Evolutionary conservation across 1,140 invertebrate genomes (phyloP), one percentile per base, ranked within the genome.

Genomic region (Drosophila orena): DNA sequence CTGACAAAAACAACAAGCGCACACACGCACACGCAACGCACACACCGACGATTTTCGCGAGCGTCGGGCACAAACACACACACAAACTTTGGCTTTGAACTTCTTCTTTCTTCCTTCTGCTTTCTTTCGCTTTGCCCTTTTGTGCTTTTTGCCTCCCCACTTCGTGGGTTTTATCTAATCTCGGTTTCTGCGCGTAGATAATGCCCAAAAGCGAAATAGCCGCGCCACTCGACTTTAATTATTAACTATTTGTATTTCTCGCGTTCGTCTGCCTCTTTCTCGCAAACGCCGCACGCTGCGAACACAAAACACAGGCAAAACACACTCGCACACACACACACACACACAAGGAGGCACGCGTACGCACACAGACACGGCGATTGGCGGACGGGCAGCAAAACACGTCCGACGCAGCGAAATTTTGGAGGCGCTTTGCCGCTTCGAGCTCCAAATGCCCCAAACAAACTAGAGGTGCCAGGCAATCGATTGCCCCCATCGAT

Each of bases 151-250:
- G n/a, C 71, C 59, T 44, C 59, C 49, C 42, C 57, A 24, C 61
- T 49, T 27, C 22, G 46, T 59, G 34, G 34, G 34, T 77, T 80
- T 80, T 86, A 86, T 88, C 81, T 86, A 75, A 86, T 86, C 81
- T 70, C 24, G 57, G 58, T 59, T 34, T 15, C 49, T 58, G 54
- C 65, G 38, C 58, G 50, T 62, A 84, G 81, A 85, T 85, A 85
- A 80, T 77, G 43, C 47, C 47, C 65, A 70, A 66, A 70, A 54
- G 47, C 47, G 61, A 70, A 64, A 64, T 80, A 54, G 60, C 60
- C 53, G 66, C 81, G 38, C 37, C 61, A 64, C 60, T 64, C 24
- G 27, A 34, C 17, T 46, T 34, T 46, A 69, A 69, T 54, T 69
- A 68, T 54, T 66, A 30, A 46, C 43, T 64, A 64, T 64, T 66